A percentile compares a stretch with the other conserved stretches of the same genome.
Conservation (phyloP, 2,113 vertebrate genomes). For the Nibea albiflora region DNA sequence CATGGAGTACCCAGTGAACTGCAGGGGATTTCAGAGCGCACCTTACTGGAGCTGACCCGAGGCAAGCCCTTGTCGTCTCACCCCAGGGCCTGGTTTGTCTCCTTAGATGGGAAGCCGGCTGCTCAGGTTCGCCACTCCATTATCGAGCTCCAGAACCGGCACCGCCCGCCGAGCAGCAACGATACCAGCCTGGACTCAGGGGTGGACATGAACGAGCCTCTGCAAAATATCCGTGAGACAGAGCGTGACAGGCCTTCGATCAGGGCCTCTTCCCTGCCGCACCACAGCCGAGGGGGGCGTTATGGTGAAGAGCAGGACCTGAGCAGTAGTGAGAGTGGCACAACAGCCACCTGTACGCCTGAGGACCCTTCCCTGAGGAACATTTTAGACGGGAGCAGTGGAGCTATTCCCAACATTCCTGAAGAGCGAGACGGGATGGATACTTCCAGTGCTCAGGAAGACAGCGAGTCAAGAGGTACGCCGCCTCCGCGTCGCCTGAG, state of each 20-base stretch:
- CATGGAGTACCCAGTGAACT: constrained; percentile 83
- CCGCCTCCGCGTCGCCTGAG: constrained; percentile 84
- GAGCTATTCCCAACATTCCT: constrained; percentile 82
- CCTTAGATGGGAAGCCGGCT: constrained; percentile 92
- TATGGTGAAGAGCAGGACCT: constrained; percentile 90
- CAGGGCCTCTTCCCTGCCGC: constrained; percentile 84
- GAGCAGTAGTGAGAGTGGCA: constrained; percentile 95
- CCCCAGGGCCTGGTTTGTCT: constrained; percentile 95
- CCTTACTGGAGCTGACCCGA: constrained; percentile 90
- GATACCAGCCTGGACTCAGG: constrained; percentile 97
- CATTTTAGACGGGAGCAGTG: constrained; percentile 86
- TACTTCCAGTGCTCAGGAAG: constrained; percentile 82
- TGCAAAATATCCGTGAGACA: constrained; percentile 83
- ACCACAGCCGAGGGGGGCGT: constrained; percentile 66
- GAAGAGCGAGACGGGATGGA: constrained; percentile 83
- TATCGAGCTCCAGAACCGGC: constrained; percentile 91
- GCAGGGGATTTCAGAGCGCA: constrained; percentile 95
- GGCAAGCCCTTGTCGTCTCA: constrained; percentile 90
- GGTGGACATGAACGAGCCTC: constrained; percentile 97
- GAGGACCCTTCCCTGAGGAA: constrained; percentile 91
- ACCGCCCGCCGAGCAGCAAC: constrained; percentile 91
- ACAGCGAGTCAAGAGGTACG: constrained; percentile 82
- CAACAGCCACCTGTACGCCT: constrained; percentile 89
- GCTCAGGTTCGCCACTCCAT: constrained; percentile 96
- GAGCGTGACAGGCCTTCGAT: constrained; percentile 90